phyloP scores from a whole-genome alignment of 1,140 invertebrate genomes.

The Neotoxoptera formosana region DNA sequence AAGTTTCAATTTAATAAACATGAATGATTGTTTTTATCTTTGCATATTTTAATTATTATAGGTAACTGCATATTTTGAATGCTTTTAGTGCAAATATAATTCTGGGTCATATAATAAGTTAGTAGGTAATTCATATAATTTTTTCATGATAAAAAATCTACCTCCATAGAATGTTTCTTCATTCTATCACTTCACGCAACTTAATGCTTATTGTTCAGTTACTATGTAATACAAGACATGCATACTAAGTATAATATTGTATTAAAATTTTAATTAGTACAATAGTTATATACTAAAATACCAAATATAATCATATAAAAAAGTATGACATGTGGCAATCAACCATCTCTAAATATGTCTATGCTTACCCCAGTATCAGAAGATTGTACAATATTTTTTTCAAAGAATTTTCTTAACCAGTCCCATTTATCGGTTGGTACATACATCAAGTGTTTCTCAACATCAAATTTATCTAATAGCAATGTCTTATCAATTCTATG shows the following conservation, averaged over 20 bases:
- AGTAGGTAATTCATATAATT: no score
- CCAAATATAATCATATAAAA: background rate
- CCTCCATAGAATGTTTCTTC: no score
- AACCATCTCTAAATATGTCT: background rate
- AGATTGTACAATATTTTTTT: background rate
- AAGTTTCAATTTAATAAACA: no score
- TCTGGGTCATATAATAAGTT: no score
- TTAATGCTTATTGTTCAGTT: background rate
- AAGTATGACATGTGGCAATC: background rate
- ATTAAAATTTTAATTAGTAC: no score
- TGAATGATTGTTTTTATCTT: no score
- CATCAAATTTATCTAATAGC: background rate
- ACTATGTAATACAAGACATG: background rate
- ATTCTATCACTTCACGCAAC: no score
- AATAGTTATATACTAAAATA: no score
- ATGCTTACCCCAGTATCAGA: background rate
- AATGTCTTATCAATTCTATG: background rate
- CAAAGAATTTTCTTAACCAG: background rate
- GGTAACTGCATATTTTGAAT: no score
- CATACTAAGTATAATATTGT: background rate
- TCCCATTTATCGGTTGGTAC: background rate
- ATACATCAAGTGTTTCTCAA: constrained; percentile 62
- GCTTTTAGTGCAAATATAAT: no score
- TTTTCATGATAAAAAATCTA: no score
- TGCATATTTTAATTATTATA: no score